Evolutionary conservation across 2,113 vertebrate species (phyloP).

Genomic region (Brachyistius frenatus): DNA sequence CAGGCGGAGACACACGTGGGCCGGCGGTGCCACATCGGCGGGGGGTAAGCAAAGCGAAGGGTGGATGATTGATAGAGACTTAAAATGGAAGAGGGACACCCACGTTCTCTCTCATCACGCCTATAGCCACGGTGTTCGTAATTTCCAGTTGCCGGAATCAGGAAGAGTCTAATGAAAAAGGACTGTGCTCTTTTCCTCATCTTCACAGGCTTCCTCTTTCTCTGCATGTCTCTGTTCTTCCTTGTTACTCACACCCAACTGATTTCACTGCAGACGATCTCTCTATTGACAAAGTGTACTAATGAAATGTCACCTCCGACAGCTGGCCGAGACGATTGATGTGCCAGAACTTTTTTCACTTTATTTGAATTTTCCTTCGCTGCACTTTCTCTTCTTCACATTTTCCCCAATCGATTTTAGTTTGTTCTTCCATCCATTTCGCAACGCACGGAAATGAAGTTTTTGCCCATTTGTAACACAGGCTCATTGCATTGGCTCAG

Average conservation of each 20-base stretch:
- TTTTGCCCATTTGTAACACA: slow-evolving; percentile 54
- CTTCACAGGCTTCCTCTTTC: slow-evolving; percentile 55
- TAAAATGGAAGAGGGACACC: slow-evolving; percentile 83
- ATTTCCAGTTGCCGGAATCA: slow-evolving; percentile 86
- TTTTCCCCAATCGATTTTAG: slow-evolving; percentile 44
- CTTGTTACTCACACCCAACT: slow-evolving; percentile 72
- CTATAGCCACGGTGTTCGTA: slow-evolving; percentile 83
- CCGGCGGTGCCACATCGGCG: slow-evolving; percentile 61
- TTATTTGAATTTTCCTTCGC: slow-evolving; percentile 88
- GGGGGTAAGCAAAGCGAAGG: slow-evolving; percentile 81
- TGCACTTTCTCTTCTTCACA: slow-evolving; percentile 58
- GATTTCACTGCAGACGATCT: slow-evolving; percentile 84
- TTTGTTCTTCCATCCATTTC: slow-evolving; percentile 45
- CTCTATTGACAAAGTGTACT: slow-evolving; percentile 93
- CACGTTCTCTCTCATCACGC: slow-evolving; percentile 66
- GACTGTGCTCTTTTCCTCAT: slow-evolving; percentile 85
- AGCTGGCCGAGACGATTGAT: slow-evolving; percentile 90
- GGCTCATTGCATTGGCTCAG: slow-evolving; percentile 28
- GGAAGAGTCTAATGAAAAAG: slow-evolving; percentile 91
- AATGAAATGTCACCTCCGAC: slow-evolving; percentile 96
- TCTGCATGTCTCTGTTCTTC: slow-evolving; percentile 82
- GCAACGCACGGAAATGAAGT: slow-evolving; percentile 52
- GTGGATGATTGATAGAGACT: slow-evolving; percentile 91
- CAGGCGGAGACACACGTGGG: slow-evolving; percentile 68
- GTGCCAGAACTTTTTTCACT: slow-evolving; percentile 89